phyloP scores from a whole-genome alignment of 1,140 invertebrate species.

The Drosophila pandora region DNA sequence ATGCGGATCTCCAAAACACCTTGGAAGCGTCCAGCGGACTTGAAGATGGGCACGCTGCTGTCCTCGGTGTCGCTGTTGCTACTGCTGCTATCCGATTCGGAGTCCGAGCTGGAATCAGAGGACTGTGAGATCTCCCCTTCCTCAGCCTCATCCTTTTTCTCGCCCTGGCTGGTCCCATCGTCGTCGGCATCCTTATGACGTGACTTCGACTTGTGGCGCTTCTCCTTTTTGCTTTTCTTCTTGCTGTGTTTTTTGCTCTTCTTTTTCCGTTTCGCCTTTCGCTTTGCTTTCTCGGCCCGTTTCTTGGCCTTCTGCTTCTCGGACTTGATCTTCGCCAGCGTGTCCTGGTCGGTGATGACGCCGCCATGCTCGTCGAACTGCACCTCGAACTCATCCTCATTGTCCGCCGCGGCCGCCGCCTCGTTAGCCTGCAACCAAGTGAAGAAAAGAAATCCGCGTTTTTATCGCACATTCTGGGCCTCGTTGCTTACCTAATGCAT shows the following conservation, averaged over 20 bases:
- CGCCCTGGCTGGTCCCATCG: constrained; percentile 23
- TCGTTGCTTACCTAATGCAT: constrained; percentile 84
- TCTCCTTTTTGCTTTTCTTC: constrained; percentile 50
- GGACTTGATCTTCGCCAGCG: constrained; percentile 50
- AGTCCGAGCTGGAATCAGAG: constrained; percentile 38
- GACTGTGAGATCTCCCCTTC: constrained; percentile 69
- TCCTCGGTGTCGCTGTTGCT: constrained; percentile 53
- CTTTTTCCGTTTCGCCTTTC: constrained; percentile 55
- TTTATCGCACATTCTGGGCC: constrained; percentile 78
- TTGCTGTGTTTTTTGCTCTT: constrained; percentile 49
- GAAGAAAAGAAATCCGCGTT: constrained; percentile 84
- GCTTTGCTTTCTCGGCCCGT: constrained; percentile 40
- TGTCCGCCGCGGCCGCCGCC: constrained; percentile 28
- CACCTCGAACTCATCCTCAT: constrained; percentile 53
- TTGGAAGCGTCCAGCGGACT: constrained; percentile 75
- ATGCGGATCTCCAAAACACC: constrained; percentile 71
- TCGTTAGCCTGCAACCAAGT: constrained; percentile 84
- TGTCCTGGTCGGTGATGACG: constrained; percentile 64
- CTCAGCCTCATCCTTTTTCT: constrained; percentile 49
- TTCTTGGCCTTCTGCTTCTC: constrained; percentile 57
- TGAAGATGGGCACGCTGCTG: constrained; percentile 76
- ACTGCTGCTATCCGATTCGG: constrained; percentile 21
- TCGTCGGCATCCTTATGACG: constrained; percentile 24
- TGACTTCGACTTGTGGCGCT: constrained; percentile 43
- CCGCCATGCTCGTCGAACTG: constrained; percentile 73